Base-by-base conservation (phyloP, 1,140 invertebrate genomes). In the Panonychus citri region DNA sequence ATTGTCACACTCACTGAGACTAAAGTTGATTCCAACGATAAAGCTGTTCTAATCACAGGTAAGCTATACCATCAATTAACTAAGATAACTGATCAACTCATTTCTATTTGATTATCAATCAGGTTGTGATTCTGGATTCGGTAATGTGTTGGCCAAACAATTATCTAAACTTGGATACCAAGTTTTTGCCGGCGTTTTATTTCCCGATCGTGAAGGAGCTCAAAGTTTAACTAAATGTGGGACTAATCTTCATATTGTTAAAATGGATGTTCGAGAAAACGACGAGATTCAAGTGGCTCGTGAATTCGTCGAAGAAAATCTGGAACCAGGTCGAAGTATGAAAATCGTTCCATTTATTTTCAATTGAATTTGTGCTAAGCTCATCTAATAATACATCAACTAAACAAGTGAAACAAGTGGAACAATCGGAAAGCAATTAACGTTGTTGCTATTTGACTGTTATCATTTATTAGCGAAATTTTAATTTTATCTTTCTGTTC, bases 101-200 rank as follows among this genome's bases (percentile, higher is more conserved):
- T n/a, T 7, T n/a, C 43, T 19, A 1, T 19, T 4, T n/a, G 19
- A 46, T n/a, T 1, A 15, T 49, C 25, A 50, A 54, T 13, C 26
- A 62, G 63, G 63, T 26, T 58, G 57, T 58, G 57, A 58, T 37
- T 46, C 43, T 24, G 73, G 73, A 24, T 69, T 75, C 56, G 73
- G 73, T 3, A 61, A 69, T 43, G 57, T 61, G 28, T 62, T 71
- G 15, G 74, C 74, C 8, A 56, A 65, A 13, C 58, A 65, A 13
- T 64, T 73, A 12, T 69, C 73, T 59, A 57, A 58, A 39, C 26
- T 57, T 15, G 74, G 73, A 5, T 67, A 71, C 55, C 62, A 65
- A 24, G 72, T 74, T 1, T 73, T 73, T 62, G 74, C 74, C 30
- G 73, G 73, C 0, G 75, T 73, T 60, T 63, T 74, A 8, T 62